Conservation (phyloP, 2,888 invertebrate genomes). For the Drosophila hamatofila region DNA sequence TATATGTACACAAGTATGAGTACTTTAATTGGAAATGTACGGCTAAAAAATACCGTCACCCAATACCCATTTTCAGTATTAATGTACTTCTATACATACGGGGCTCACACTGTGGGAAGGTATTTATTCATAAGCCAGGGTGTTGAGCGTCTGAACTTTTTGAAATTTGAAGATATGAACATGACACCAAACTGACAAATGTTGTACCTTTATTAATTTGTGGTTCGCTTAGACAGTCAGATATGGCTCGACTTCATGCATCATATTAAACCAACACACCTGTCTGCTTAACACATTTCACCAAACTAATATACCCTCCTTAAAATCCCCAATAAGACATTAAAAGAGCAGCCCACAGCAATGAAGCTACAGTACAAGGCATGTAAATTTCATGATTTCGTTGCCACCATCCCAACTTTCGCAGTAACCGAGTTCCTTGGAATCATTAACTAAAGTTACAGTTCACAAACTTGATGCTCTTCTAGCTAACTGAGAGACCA, state of each 20-base stretch:
- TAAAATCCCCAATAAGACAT: background rate
- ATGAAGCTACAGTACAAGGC: background rate
- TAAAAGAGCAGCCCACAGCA: background rate
- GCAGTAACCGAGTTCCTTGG: background rate
- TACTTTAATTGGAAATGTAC: background rate
- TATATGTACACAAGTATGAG: background rate
- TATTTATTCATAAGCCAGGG: background rate
- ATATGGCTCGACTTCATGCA: background rate
- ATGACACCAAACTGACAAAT: background rate
- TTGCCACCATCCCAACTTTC: background rate
- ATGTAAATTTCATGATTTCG: background rate
- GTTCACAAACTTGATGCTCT: background rate
- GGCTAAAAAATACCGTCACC: background rate
- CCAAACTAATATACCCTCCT: background rate
- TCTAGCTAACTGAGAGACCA: no score
- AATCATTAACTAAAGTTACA: background rate
- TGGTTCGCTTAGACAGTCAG: background rate
- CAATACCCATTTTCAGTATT: background rate
- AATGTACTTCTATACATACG: background rate
- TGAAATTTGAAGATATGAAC: background rate
- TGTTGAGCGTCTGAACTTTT: background rate
- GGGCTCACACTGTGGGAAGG: background rate
- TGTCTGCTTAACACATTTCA: background rate
- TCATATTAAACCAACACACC: background rate
- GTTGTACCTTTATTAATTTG: background rate